These are phyloP conservation scores for Oreochromis tanganicae DNA, from an alignment of 2,113 vertebrate species.

Conservation along the genomic window DNA sequence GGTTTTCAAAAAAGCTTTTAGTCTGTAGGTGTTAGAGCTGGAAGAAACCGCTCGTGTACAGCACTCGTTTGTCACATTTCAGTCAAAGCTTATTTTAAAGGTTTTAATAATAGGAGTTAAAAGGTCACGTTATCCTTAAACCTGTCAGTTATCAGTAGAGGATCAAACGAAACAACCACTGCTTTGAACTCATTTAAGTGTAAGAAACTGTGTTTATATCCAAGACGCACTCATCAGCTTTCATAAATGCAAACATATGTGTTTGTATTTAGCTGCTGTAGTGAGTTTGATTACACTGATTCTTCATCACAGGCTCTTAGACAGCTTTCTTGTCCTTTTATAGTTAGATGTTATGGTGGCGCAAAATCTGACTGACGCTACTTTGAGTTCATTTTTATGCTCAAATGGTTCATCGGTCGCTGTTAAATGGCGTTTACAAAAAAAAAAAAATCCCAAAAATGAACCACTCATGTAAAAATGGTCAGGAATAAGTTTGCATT, in stretches of 20 bases:
- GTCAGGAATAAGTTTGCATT: fast-evolving
- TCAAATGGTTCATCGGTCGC: neutral
- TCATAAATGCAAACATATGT: fast-evolving
- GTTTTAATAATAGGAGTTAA: neutral
- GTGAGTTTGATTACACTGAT: fast-evolving
- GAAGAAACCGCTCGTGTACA: neutral
- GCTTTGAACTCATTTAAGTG: neutral
- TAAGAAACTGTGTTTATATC: neutral
- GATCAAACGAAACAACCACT: neutral
- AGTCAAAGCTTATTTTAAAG: neutral
- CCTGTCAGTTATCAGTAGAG: neutral
- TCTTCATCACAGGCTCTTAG: neutral
- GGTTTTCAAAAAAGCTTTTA: neutral
- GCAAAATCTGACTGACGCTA: neutral
- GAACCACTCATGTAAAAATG: fast-evolving
- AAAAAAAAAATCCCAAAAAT: fast-evolving
- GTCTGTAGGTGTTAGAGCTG: neutral
- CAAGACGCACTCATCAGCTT: neutral
- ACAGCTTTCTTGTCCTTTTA: neutral
- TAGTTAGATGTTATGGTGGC: fast-evolving
- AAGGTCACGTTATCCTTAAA: fast-evolving
- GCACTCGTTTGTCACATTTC: neutral
- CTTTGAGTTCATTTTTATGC: neutral
- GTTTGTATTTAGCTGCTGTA: neutral
- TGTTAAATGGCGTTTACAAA: fast-evolving